A percentile compares a stretch with the other conserved stretches of the same genome.
These are phyloP conservation scores for Taeniopygia guttata DNA, from an alignment of 2,797 vertebrate genomes.

Conservation along the genomic window DNA sequence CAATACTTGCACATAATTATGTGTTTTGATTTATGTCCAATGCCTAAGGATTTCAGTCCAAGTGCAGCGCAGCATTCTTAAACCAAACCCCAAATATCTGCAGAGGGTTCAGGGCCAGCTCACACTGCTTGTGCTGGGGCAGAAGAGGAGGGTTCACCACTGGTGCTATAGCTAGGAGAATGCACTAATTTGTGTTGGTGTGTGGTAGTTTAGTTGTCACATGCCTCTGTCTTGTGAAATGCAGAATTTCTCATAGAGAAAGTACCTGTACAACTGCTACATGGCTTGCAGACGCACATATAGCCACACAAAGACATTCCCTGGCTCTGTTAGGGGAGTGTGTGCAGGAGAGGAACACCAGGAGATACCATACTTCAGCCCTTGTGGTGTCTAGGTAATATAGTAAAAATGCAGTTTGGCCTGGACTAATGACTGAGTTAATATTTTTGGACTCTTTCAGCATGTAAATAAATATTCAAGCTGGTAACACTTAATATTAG, in stretches of 20 bases:
- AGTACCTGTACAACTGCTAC: not conserved
- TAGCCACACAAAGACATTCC: not conserved
- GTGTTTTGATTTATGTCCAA: not conserved
- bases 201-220: not conserved
- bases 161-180: not conserved
- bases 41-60: not conserved
- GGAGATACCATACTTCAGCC: not conserved
- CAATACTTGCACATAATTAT: not conserved
- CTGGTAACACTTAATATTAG: not conserved
- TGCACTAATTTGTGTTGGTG: not conserved
- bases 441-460: not conserved
- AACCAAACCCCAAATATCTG: not conserved
- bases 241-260: not conserved
- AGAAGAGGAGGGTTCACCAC: not conserved
- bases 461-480: not conserved
- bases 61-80: not conserved
- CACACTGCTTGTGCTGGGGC: not conserved
- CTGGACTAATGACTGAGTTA: not conserved
- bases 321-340: rapidly evolving
- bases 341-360: not conserved
- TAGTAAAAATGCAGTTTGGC: not conserved
- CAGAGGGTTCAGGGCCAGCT: not conserved
- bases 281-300: rapidly evolving
- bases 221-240: not conserved
- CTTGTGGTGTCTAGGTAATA: not conserved